Evolutionary conservation across 2,113 vertebrate genomes (phyloP), one percentile per base, ranked within the genome.

Genomic region (Halcyon malimbica): DNA sequence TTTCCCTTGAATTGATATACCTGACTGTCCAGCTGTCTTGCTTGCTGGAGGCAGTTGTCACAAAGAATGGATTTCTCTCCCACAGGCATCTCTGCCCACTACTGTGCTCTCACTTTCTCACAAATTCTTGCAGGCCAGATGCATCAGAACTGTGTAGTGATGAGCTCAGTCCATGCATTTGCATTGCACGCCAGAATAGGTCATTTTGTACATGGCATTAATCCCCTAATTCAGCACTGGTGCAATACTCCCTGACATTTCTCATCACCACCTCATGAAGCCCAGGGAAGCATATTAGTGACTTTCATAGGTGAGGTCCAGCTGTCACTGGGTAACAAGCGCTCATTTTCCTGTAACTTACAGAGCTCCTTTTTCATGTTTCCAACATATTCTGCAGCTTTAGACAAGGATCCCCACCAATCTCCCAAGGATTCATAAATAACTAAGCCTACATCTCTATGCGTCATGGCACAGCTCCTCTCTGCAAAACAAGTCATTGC

Each of bases 61-160:
- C 56, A 35, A 39, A 68, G 78, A 70, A 46, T 9, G 3, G 24
- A 37, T n/a, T 87, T 71, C 70, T 85, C 39, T 91, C n/a, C 71
- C 57, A 26, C 31, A 9, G 26, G 15, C 50, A 37, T 29, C 71
- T 19, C 79, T 70, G 44, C 13, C 26, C 0, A 1, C 14, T 51
- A 7, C 53, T 53, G 67, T 19, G 80, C 31, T 86, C 1, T 0
- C 14, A 3, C 31, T 33, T 21, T 53, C 53, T 71, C 2, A 0
- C 1, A 7, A 35, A 16, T 11, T 29, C 41, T 56, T 12, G 19
- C 37, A n/a, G 59, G 21, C 24, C 35, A 28, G 57, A 70, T 2
- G 1, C 3, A 31, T 21, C 51, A 46, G 67, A 54, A 59, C 37
- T 65, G 41, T 4, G 3, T 19, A 26, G 57, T 0, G 2, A 21